A percentile compares a stretch with the other conserved stretches of the same genome.
phyloP scores from a whole-genome alignment of 2,888 invertebrate genomes.

The Torymus auratus region DNA sequence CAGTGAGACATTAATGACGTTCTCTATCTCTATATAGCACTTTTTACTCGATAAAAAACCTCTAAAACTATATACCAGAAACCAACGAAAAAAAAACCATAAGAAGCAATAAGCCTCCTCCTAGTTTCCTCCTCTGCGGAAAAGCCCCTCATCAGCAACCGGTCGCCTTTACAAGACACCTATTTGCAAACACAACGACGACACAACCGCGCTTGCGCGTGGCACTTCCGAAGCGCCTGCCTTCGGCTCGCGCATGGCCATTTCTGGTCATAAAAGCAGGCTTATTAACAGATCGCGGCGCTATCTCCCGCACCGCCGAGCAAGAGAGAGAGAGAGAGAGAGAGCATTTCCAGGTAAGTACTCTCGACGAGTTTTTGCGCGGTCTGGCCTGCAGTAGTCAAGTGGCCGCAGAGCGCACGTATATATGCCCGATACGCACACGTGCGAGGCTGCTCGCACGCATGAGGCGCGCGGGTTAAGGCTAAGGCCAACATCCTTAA shows the following conservation, averaged over 20 bases:
- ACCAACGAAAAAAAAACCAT: too few relatives aligned
- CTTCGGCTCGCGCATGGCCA: conserved; percentile 6
- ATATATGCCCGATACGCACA: background rate
- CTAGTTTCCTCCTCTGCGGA: too few relatives aligned
- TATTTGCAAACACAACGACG: too few relatives aligned
- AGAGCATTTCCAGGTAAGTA: conserved; percentile 38
- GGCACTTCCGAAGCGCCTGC: too few relatives aligned
- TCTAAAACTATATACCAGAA: too few relatives aligned
- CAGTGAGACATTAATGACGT: too few relatives aligned
- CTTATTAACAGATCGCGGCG: conserved; percentile 42
- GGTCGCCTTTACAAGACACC: too few relatives aligned
- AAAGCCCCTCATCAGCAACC: too few relatives aligned
- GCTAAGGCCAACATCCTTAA: conserved; percentile 44
- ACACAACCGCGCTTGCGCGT: too few relatives aligned
- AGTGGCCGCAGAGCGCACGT: background rate
- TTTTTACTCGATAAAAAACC: too few relatives aligned
- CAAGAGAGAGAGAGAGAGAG: background rate
- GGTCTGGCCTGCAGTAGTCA: background rate
- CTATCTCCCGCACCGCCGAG: background rate
- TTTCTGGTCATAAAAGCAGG: conserved; percentile 39
- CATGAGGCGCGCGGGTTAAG: conserved; percentile 27
- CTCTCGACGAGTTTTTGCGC: conserved; percentile 36
- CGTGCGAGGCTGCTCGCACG: conserved; percentile 1
- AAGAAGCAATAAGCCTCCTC: too few relatives aligned
- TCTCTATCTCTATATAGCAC: too few relatives aligned